Evolutionary conservation across 2,113 vertebrate species (phyloP).

Genomic region (Anhinga rufa): DNA sequence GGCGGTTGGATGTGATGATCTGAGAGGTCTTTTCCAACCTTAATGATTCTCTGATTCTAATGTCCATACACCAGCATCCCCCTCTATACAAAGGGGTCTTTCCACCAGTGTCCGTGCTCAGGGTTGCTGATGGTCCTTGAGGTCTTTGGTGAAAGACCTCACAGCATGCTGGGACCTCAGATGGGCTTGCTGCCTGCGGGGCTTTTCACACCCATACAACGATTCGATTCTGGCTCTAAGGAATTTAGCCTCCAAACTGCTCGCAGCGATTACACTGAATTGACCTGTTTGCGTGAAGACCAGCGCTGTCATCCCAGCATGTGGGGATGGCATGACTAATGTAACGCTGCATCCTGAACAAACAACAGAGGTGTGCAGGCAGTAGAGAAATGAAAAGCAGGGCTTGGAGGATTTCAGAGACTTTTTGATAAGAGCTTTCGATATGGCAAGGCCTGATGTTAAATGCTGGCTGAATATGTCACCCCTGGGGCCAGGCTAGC

Average conservation of each 20-base stretch:
- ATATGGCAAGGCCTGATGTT: background rate
- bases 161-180: fast-evolving
- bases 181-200: fast-evolving
- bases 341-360: background rate
- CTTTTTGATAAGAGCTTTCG: background rate
- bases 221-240: background rate
- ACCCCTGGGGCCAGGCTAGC: background rate
- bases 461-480: background rate
- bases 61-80: background rate
- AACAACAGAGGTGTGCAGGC: background rate
- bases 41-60: too few relatives aligned
- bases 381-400: background rate
- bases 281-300: background rate
- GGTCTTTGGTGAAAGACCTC: background rate
- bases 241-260: background rate
- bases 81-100: fast-evolving
- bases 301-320: background rate
- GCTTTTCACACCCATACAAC: fast-evolving
- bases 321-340: background rate
- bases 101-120: fast-evolving
- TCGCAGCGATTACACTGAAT: fast-evolving
- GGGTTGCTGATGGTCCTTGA: background rate
- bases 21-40: too few relatives aligned
- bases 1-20: too few relatives aligned
- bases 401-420: background rate